phyloP scores from a whole-genome alignment of 2,888 invertebrate genomes.

The Ophioninae sp. region DNA sequence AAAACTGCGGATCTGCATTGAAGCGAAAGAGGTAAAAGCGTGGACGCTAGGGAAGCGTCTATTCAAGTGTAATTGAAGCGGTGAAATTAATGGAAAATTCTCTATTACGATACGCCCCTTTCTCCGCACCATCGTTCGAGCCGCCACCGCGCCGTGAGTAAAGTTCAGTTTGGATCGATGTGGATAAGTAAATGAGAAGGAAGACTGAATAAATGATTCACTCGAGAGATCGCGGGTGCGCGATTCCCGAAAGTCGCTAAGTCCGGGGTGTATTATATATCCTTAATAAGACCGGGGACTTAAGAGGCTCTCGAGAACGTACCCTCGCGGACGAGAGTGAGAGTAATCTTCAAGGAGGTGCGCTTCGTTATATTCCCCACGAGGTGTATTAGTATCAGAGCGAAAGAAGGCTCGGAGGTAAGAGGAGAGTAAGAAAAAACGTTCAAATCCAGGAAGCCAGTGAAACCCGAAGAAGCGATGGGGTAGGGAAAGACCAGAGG shows the following conservation, averaged over 20 bases:
- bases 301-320: constrained; percentile 40
- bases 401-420: constrained; percentile 18
- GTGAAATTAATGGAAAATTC: not conserved
- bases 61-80: constrained; percentile 8
- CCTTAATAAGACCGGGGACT: constrained; percentile 37
- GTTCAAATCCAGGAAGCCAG: not conserved
- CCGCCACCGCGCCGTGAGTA: not conserved
- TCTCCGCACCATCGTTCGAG: too few relatives aligned
- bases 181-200: constrained; percentile 3
- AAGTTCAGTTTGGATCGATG: not conserved
- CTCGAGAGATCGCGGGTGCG: constrained; percentile 30
- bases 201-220: constrained; percentile 27
- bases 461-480: not conserved
- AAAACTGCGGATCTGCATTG: not conserved
- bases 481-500: constrained; percentile 30
- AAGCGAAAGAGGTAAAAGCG: not conserved
- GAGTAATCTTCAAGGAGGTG: constrained; percentile 37
- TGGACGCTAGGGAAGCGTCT: not conserved
- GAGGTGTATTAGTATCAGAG: constrained; percentile 47
- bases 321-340: constrained; percentile 44
- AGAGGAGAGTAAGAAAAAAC: constrained; percentile 20
- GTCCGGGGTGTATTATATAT: constrained; percentile 24
- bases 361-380: constrained; percentile 48
- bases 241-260: constrained; percentile 37
- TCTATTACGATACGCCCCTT: not conserved